Evolutionary conservation across 1,140 invertebrate genomes (phyloP).

Genomic region (Lineus longissimus): DNA sequence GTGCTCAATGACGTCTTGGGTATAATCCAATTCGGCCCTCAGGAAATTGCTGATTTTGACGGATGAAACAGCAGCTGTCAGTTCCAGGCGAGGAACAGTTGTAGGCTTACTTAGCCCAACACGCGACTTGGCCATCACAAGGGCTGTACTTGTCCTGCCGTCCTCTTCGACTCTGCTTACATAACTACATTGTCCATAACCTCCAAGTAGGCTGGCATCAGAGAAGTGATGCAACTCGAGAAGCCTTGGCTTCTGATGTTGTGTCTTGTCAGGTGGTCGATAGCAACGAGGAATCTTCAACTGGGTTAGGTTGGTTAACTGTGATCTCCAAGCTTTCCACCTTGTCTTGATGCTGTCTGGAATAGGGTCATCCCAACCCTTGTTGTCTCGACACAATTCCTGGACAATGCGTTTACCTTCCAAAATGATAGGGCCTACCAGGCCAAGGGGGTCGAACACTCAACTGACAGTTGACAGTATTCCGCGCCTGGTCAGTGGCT

Average conservation of each 20-base stretch:
- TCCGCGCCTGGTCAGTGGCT: constrained; percentile 12
- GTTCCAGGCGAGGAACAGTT: constrained; percentile 55
- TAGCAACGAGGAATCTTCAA: constrained; percentile 13
- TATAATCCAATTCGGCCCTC: background rate
- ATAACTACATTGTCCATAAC: constrained; percentile 29
- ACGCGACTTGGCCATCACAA: constrained; percentile 16
- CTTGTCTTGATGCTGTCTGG: background rate
- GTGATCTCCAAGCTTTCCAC: constrained; percentile 20
- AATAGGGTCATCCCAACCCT: constrained; percentile 24
- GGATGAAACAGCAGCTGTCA: constrained; percentile 48
- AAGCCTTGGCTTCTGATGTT: background rate
- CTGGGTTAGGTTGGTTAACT: constrained; percentile 4
- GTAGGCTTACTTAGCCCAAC: constrained; percentile 12
- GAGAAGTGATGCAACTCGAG: constrained; percentile 29
- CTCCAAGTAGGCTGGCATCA: constrained; percentile 22
- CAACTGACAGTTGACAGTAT: constrained; percentile 12
- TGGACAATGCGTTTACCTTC: constrained; percentile 20
- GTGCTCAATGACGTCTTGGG: background rate
- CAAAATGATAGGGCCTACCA: constrained; percentile 20
- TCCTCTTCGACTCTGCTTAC: constrained; percentile 14
- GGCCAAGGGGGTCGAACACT: constrained; percentile 20
- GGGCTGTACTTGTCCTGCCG: constrained; percentile 5
- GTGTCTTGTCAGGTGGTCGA: constrained; percentile 19
- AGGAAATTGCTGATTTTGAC: constrained; percentile 15
- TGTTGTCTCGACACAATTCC: constrained; percentile 17